Percentiles rank a stretch among this genome's conserved stretches.
phyloP scores from a whole-genome alignment of 2,113 vertebrate genomes.

The Malurus melanocephalus region DNA sequence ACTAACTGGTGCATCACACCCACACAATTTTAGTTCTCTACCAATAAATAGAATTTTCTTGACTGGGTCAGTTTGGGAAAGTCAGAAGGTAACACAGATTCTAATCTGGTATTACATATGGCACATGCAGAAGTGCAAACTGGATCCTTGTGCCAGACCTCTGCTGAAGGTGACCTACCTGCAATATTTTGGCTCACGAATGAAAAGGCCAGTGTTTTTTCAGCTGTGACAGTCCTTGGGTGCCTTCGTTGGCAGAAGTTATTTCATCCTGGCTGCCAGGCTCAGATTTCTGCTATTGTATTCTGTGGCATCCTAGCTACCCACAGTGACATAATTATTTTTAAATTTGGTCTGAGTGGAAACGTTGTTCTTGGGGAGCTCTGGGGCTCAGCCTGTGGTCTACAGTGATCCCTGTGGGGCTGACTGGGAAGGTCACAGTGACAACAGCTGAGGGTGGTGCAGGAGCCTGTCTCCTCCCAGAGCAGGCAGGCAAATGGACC shows the following conservation, averaged over 20 bases:
- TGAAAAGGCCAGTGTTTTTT: background rate
- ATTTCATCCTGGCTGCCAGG: background rate
- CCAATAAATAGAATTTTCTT: background rate
- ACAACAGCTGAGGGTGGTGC: background rate
- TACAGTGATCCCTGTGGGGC: background rate
- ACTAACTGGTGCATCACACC: background rate
- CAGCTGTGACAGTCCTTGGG: background rate
- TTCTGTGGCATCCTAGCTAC: background rate
- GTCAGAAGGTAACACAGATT: background rate
- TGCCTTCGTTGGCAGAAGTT: background rate
- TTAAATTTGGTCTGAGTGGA: background rate
- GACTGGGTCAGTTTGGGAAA: background rate
- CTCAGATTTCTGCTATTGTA: background rate
- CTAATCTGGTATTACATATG: background rate
- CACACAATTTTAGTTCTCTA: background rate
- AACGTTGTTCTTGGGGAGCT: background rate
- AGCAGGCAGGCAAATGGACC: background rate
- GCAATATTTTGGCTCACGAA: background rate
- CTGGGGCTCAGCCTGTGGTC: background rate
- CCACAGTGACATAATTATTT: background rate
- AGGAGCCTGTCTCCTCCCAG: background rate
- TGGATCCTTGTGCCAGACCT: background rate
- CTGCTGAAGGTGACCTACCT: background rate
- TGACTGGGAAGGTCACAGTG: background rate
- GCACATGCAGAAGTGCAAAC: background rate